These are phyloP conservation scores for Epinotia bilunana DNA, from an alignment of 2,888 invertebrate genomes.

Conservation along the genomic window DNA sequence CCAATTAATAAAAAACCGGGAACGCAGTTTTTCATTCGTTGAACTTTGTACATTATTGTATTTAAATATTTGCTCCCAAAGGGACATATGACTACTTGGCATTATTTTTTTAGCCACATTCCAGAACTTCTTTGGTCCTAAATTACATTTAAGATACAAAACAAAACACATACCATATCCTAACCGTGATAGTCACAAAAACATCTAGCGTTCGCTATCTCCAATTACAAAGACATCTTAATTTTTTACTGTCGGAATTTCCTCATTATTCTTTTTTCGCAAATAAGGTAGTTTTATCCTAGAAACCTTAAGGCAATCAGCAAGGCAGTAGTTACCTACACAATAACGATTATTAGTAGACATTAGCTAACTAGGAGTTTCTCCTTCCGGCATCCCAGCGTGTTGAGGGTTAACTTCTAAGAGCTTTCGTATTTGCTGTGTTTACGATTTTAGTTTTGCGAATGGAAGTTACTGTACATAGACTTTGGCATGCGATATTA, in stretches of 20 bases:
- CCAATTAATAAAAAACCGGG: background rate
- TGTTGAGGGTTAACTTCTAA: conserved; percentile 64
- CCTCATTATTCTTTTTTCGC: background rate
- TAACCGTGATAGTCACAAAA: background rate
- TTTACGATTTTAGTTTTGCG: conserved; percentile 49
- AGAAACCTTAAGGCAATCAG: conserved; percentile 65
- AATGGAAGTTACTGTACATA: conserved; percentile 31
- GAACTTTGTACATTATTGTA: too few relatives aligned
- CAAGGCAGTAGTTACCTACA: conserved; percentile 69
- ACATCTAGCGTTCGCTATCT: background rate
- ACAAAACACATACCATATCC: background rate
- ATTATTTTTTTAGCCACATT: too few relatives aligned
- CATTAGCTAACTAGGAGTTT: conserved; percentile 70
- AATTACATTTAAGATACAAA: too few relatives aligned
- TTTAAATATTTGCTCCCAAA: too few relatives aligned
- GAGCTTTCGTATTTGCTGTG: conserved; percentile 52
- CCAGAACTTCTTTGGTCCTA: too few relatives aligned
- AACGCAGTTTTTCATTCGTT: background rate
- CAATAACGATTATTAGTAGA: conserved; percentile 76
- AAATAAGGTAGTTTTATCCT: background rate
- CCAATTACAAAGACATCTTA: background rate
- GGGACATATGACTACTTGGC: too few relatives aligned
- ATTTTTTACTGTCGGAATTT: background rate
- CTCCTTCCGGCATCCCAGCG: conserved; percentile 57
- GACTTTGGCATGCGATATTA: background rate